Conservation (phyloP, 92 coral and sea anemone genomes). For the Actinernus sp. region DNA sequence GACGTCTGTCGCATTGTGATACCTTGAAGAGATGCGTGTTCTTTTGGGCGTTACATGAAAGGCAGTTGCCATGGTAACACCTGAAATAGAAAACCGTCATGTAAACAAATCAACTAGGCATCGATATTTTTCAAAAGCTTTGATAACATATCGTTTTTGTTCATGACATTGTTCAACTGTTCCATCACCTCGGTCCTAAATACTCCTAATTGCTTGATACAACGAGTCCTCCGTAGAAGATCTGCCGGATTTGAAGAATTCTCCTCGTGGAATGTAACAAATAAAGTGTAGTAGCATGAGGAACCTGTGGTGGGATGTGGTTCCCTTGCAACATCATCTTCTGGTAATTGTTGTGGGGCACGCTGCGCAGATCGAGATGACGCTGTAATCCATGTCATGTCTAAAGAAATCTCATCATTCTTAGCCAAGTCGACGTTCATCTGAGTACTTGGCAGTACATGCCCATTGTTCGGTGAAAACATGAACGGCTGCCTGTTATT, state of each 20-base stretch:
- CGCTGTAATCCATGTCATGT: conserved; percentile 25
- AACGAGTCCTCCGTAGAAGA: conserved; percentile 20
- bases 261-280: conserved; percentile 47
- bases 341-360: neutral
- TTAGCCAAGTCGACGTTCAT: conserved; percentile 19
- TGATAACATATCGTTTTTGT: conserved; percentile 23
- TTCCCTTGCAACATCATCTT: neutral
- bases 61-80: no score
- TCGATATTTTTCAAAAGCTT: no score
- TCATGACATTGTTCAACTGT: conserved; percentile 28
- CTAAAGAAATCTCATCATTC: conserved; percentile 1
- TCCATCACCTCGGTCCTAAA: conserved; percentile 30
- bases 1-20: no score
- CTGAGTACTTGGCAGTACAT: conserved; percentile 18
- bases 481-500: conserved; percentile 18
- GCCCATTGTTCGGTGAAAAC: conserved; percentile 32
- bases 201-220: conserved; percentile 39
- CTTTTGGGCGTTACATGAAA: no score
- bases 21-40: no score
- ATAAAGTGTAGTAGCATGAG: conserved; percentile 6
- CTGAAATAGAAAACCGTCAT: no score
- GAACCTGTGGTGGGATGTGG: conserved; percentile 14
- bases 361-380: neutral
- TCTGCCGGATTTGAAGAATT: conserved; percentile 30
- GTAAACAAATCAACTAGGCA: no score